Percentiles rank a stretch among this genome's conserved stretches.
phyloP scores from a whole-genome alignment of 2,113 vertebrate genomes.

The Corvus moneduloides region DNA sequence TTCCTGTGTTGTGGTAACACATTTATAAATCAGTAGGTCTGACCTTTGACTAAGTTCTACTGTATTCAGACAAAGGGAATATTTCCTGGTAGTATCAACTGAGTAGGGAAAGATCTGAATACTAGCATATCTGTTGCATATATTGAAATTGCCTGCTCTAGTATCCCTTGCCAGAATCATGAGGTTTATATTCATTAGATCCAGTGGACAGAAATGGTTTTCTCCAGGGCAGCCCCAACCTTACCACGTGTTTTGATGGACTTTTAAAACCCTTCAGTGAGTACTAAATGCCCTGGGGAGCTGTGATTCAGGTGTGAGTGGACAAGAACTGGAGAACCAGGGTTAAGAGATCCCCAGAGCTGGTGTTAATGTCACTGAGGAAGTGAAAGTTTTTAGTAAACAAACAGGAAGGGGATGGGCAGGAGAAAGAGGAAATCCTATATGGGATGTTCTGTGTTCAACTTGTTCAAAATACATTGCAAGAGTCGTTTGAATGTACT shows the following conservation, averaged over 20 bases:
- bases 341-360: background rate
- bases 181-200: background rate
- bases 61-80: background rate
- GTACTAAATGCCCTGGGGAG: background rate
- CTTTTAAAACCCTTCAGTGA: background rate
- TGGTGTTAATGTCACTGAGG: background rate
- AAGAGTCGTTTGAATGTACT: background rate
- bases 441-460: background rate
- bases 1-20: background rate
- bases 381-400: conserved; percentile 52
- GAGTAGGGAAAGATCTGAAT: background rate
- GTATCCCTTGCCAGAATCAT: background rate
- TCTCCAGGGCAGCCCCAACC: background rate
- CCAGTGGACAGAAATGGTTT: background rate
- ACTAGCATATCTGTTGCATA: background rate
- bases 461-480: background rate
- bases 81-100: background rate
- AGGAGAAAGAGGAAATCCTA: conserved; percentile 52
- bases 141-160: background rate
- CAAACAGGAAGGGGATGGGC: conserved; percentile 36
- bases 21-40: background rate
- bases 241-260: background rate
- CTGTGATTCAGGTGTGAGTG: background rate
- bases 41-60: background rate
- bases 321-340: background rate